phyloP scores from a whole-genome alignment of 2,888 invertebrate species.

The Danaus chrysippus region DNA sequence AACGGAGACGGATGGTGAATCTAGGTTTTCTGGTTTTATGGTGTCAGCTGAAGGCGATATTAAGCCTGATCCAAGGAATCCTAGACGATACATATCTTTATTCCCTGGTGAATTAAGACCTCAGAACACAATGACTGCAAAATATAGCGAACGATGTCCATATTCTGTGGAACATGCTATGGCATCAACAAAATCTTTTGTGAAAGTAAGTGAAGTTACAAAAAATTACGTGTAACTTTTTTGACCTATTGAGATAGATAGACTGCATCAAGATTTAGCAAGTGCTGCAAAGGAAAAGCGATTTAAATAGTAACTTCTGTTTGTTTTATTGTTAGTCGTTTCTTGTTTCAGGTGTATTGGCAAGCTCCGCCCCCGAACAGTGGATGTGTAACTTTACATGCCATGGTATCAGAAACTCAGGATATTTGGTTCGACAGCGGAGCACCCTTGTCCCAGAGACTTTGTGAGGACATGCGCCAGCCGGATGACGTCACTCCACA shows the following conservation, averaged over 20 bases:
- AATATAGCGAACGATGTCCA: constrained; percentile 62
- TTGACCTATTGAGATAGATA: no score
- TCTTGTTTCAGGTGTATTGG: constrained; percentile 57
- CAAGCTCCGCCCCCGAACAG: constrained; percentile 63
- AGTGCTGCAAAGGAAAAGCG: no score
- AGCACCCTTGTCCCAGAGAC: constrained; percentile 49
- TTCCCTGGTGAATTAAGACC: constrained; percentile 61
- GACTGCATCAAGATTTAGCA: no score
- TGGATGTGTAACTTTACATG: constrained; percentile 64
- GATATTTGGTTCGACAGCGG: constrained; percentile 68
- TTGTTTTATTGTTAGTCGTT: background rate
- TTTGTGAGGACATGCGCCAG: constrained; percentile 66
- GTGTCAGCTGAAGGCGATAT: constrained; percentile 67
- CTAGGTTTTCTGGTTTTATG: constrained; percentile 61
- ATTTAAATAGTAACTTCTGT: background rate
- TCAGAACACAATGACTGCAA: constrained; percentile 44
- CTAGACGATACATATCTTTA: constrained; percentile 47
- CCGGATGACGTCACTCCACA: constrained; percentile 64
- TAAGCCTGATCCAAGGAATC: constrained; percentile 57
- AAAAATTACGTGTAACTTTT: no score
- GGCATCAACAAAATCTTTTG: constrained; percentile 48
- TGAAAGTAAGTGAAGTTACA: constrained; percentile 46
- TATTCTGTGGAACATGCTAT: constrained; percentile 64
- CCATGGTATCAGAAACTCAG: constrained; percentile 66
- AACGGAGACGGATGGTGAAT: constrained; percentile 53